A percentile compares a stretch with the other conserved stretches of the same genome.
These are phyloP conservation scores for Dicycla oo DNA, from an alignment of 2,888 invertebrate genomes.

Conservation along the genomic window DNA sequence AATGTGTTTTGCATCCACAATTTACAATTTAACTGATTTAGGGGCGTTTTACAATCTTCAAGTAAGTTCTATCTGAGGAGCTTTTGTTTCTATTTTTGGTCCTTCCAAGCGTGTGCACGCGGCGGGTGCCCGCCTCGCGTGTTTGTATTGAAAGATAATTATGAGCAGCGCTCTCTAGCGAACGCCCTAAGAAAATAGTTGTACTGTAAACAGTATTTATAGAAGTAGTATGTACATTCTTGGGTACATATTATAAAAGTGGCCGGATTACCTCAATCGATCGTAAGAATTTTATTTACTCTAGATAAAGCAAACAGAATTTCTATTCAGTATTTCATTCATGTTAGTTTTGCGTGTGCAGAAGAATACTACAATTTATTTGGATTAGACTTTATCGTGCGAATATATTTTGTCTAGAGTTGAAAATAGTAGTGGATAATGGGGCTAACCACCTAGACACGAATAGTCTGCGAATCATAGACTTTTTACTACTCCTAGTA, in stretches of 20 bases:
- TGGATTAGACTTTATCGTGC: constrained; percentile 31
- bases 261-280: constrained; percentile 23
- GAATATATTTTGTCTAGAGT: constrained; percentile 29
- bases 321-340: constrained; percentile 53
- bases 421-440: constrained; percentile 36
- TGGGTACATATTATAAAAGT: background rate
- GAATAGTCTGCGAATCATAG: constrained; percentile 20
- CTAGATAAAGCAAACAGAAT: constrained; percentile 31
- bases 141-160: too few species aligned
- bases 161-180: too few species aligned
- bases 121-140: too few species aligned
- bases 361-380: constrained; percentile 52
- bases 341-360: constrained; percentile 52
- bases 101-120: too few species aligned
- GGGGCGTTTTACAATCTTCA: background rate
- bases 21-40: background rate
- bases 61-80: background rate
- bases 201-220: too few species aligned
- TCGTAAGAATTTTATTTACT: constrained; percentile 30
- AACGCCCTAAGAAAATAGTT: too few species aligned
- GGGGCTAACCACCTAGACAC: constrained; percentile 37
- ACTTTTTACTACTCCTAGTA: constrained; percentile 11
- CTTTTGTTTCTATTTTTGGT: too few species aligned
- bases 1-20: background rate
- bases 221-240: constrained; percentile 3